These are phyloP conservation scores for Drosophila pseudotakahashii DNA, from an alignment of 2,888 invertebrate species.

Conservation along the genomic window DNA sequence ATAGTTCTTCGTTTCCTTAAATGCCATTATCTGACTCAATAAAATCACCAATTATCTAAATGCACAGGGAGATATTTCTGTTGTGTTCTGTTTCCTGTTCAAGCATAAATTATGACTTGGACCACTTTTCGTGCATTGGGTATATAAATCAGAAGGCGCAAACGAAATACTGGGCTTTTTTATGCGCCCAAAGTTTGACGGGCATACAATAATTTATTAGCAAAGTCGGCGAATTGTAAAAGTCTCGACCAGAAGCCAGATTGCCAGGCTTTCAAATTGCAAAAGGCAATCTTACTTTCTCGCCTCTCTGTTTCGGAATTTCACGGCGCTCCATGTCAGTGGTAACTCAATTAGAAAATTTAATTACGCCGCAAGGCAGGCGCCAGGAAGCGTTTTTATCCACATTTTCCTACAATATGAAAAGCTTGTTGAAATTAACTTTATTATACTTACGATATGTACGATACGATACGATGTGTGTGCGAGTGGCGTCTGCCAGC, in stretches of 20 bases:
- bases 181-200: constrained; percentile 52
- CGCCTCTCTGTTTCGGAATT: constrained; percentile 16
- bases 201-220: constrained; percentile 69
- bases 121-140: constrained; percentile 41
- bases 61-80: constrained; percentile 27
- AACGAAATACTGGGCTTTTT: constrained; percentile 50
- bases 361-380: constrained; percentile 52
- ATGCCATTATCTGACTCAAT: constrained; percentile 25
- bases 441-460: constrained; percentile 12
- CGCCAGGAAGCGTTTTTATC: constrained; percentile 16
- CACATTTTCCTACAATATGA: constrained; percentile 21
- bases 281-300: constrained; percentile 47
- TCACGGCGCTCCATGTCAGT: constrained; percentile 21
- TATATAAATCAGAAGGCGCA: constrained; percentile 68
- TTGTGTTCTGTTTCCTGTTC: constrained; percentile 30
- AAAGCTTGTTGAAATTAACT: constrained; percentile 51
- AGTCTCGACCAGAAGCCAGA: constrained; percentile 28
- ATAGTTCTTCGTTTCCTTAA: constrained; percentile 13
- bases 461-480: neutral
- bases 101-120: constrained; percentile 66
- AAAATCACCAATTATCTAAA: constrained; percentile 67
- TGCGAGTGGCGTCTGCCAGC: neutral
- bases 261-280: constrained; percentile 54
- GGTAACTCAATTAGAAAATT: constrained; percentile 70
- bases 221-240: constrained; percentile 45